phyloP scores from a whole-genome alignment of 2,797 vertebrate species.

The Anas capensis region DNA sequence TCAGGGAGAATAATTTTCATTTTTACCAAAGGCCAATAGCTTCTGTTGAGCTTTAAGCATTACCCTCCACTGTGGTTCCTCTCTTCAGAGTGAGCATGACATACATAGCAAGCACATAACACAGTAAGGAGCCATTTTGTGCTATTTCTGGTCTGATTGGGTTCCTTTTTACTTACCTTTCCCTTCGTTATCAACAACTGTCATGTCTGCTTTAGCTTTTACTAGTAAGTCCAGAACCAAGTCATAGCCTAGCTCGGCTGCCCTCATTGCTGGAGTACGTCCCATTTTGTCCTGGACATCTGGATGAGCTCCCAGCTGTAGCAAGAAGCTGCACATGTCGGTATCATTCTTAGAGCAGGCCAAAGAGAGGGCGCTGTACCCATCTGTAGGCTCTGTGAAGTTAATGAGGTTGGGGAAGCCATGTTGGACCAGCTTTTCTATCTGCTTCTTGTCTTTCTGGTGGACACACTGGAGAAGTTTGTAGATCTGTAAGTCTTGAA shows the following conservation, averaged over 20 bases:
- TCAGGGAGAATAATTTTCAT: background rate
- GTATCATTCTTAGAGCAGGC: constrained; percentile 84
- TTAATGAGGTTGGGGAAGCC: constrained; percentile 89
- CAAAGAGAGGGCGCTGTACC: constrained; percentile 85
- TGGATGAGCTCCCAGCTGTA: constrained; percentile 84
- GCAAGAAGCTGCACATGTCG: constrained; percentile 87
- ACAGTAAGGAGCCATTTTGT: background rate
- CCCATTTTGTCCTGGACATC: constrained; percentile 87
- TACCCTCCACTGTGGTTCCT: background rate
- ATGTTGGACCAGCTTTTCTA: constrained; percentile 84
- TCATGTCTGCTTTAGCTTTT: constrained; percentile 85
- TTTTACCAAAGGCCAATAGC: background rate
- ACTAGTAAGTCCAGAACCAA: constrained; percentile 82
- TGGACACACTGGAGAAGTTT: constrained; percentile 89
- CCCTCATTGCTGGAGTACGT: constrained; percentile 87
- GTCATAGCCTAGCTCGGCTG: constrained; percentile 88
- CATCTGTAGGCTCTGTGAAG: constrained; percentile 86
- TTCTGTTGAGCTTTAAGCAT: background rate
- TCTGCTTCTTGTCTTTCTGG: constrained; percentile 81
- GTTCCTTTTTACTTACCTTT: constrained; percentile 83
- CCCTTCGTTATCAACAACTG: constrained; percentile 85
- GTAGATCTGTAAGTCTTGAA: constrained; percentile 89
- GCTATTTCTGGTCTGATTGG: background rate
- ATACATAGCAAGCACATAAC: accelerated
- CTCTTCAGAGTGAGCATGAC: background rate